These are phyloP conservation scores for Parazoanthus darwini DNA, from an alignment of 92 coral and sea anemone species.

Conservation along the genomic window DNA sequence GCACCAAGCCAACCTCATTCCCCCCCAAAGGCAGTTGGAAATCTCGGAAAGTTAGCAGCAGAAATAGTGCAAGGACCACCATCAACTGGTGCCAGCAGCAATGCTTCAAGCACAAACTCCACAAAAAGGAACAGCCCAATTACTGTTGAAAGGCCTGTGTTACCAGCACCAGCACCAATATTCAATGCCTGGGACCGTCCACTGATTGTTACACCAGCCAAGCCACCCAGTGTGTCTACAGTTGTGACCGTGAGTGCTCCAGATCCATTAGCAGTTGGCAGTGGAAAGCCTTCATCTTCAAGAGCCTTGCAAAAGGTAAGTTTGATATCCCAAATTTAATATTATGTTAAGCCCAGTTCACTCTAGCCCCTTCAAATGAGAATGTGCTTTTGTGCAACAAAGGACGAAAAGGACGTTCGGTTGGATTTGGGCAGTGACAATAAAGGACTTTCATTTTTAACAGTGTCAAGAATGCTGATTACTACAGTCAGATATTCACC, in stretches of 20 bases:
- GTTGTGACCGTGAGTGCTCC: slow-evolving; percentile 69
- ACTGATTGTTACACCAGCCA: slow-evolving; percentile 89
- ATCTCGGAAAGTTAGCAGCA: slow-evolving; percentile 62
- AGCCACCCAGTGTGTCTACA: slow-evolving; percentile 69
- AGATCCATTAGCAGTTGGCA: slow-evolving; percentile 99
- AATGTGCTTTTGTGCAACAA: too few relatives aligned
- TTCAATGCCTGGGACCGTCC: slow-evolving; percentile 99
- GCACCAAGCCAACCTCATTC: slow-evolving; percentile 52
- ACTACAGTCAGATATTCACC: too few relatives aligned
- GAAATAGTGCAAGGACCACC: slow-evolving; percentile 63
- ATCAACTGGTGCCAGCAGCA: slow-evolving; percentile 62
- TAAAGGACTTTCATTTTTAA: too few relatives aligned
- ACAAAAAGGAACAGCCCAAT: slow-evolving; percentile 88
- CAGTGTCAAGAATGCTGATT: too few relatives aligned
- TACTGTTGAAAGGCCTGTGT: slow-evolving; percentile 83
- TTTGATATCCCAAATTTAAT: not conserved
- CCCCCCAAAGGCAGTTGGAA: slow-evolving; percentile 59
- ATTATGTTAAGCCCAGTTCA: not conserved
- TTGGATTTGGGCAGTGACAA: too few relatives aligned
- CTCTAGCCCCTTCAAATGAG: too few relatives aligned
- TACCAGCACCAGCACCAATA: slow-evolving; percentile 86
- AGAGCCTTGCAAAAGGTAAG: slow-evolving; percentile 60
- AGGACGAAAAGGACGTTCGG: too few relatives aligned
- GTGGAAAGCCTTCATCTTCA: slow-evolving; percentile 90
- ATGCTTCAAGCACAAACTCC: slow-evolving; percentile 84